Evolutionary conservation across 37 sponge, comb jelly and placozoan species (phyloP).

Genomic region (Cliona cf. orientalis): DNA sequence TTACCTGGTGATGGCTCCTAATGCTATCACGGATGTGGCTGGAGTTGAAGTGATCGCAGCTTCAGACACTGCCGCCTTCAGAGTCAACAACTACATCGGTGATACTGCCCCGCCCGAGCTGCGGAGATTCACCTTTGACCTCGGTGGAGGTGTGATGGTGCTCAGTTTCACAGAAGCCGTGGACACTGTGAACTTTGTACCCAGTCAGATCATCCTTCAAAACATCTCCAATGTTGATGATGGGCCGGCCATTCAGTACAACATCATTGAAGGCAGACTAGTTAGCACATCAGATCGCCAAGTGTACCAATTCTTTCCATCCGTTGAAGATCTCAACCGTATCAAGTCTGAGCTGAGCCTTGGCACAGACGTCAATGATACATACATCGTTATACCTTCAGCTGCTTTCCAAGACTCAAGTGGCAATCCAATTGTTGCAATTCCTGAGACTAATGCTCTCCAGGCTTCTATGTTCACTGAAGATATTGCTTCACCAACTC

Average conservation of each 20-base stretch:
- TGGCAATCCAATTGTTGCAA: constrained; percentile 62
- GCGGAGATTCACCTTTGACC: constrained; percentile 64
- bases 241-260: constrained; percentile 23
- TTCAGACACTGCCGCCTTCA: constrained; percentile 55
- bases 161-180: constrained; percentile 86
- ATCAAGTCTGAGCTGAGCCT: constrained; percentile 75
- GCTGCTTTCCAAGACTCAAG: constrained; percentile 65
- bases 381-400: constrained; percentile 67
- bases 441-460: constrained; percentile 50
- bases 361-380: constrained; percentile 67
- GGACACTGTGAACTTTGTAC: constrained; percentile 44
- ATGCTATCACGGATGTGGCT: constrained; percentile 81
- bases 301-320: constrained; percentile 39
- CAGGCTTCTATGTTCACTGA: constrained; percentile 58
- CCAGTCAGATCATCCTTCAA: constrained; percentile 63
- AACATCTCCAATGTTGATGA: constrained; percentile 52
- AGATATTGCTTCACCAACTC: constrained; percentile 60
- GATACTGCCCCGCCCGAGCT: constrained; percentile 73
- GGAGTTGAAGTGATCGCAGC: constrained; percentile 75
- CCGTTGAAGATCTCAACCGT: constrained; percentile 67
- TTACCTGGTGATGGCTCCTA: constrained; percentile 65
- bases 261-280: constrained; percentile 39
- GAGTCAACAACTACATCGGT: constrained; percentile 24
- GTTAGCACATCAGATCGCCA: constrained; percentile 29
- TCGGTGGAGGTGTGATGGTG: constrained; percentile 56